Evolutionary conservation across 2,113 vertebrate genomes (phyloP), one percentile per base, ranked within the genome.

Genomic region (Protomyctophum bolini): DNA sequence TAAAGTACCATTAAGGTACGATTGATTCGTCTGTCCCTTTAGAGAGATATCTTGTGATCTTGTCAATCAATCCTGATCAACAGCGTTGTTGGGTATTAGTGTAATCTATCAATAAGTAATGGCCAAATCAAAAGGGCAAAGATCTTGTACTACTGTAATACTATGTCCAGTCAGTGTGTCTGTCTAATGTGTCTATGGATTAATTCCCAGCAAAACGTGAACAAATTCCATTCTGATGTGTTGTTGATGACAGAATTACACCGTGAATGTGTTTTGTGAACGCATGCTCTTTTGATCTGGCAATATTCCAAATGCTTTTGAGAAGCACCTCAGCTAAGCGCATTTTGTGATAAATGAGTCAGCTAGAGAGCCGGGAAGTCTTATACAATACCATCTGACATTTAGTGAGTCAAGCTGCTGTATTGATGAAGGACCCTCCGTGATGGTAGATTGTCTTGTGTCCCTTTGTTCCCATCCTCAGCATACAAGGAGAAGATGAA

Each of bases 401-500:
- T 41, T 41, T 41, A 41, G 33, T 41, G 33, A 41, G 33, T 41
- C 33, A 2, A 41, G 33, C 33, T 41, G 33, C 33, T 41, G 33
- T 6, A 41, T 41, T 41, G 33, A 41, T 41, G 33, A 6, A 41
- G 33, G 33, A 41, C 5, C 33, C 33, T 41, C 33, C 4, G 33
- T 41, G 33, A 41, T 41, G 33, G 33, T 41, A 41, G 5, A 41
- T 41, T 41, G 10, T 45, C 9, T 63, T 7, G 3, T 71, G 12
- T 68, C 6, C 80, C 69, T 71, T 29, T 4, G 57, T 47, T 78
- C 81, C 88, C 33, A 6, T 41, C 33, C 79, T 6, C 94, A 99
- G 98, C 98, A 73, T 99, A 99, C 94, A 99, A 98, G 90, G 97
- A 99, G 93, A 99, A 99, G 93, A 99, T 99, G 97, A 99, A 99